Evolutionary conservation across 1,140 invertebrate species (phyloP).

Genomic region (Bombus pascuorum): DNA sequence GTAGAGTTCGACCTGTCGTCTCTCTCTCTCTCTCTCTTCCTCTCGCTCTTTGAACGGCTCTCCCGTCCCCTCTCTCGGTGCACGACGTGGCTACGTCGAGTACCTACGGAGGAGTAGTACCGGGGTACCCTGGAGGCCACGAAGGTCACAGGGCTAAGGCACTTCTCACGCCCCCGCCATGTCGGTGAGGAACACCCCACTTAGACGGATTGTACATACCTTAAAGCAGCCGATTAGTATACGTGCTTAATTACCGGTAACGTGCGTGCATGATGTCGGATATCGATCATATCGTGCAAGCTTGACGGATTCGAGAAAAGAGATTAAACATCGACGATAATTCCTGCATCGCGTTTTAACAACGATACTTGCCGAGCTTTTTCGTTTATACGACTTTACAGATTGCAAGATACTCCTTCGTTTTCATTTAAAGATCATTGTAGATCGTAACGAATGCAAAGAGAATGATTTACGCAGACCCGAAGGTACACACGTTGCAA

Average conservation of each 20-base stretch:
- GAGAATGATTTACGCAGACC: too few relatives aligned
- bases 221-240: conserved; percentile 80
- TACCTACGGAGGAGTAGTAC: conserved; percentile 68
- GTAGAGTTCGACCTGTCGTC: conserved; percentile 33
- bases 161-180: conserved; percentile 82
- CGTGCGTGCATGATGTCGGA: conserved; percentile 74
- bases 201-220: conserved; percentile 77
- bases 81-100: conserved; percentile 63
- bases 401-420: too few relatives aligned
- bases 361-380: neutral
- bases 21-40: conserved; percentile 5
- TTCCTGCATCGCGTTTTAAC: conserved; percentile 13
- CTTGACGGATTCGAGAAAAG: neutral
- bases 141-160: conserved; percentile 82
- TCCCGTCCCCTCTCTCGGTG: conserved; percentile 25
- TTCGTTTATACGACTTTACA: neutral
- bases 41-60: neutral
- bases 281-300: conserved; percentile 75
- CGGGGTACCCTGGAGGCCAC: conserved; percentile 71
- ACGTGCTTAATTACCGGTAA: conserved; percentile 81
- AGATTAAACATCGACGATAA: neutral
- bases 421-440: too few relatives aligned
- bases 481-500: too few relatives aligned
- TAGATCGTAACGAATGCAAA: too few relatives aligned
- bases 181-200: conserved; percentile 76